Conservation (phyloP, 2,888 invertebrate genomes). For the Choristoneura rosaceana region DNA sequence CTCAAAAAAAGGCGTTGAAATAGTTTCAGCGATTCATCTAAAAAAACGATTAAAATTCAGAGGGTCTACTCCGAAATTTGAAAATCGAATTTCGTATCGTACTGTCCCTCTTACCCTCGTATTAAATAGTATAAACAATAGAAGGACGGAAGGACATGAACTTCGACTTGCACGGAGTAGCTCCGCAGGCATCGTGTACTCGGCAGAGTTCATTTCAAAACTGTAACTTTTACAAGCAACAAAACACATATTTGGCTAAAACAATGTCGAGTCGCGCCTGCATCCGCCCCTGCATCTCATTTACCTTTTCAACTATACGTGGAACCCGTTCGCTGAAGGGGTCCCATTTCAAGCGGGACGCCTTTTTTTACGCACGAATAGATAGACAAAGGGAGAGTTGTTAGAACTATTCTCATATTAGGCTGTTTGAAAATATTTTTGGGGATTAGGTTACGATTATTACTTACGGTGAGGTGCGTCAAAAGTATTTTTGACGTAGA, state of each 20-base stretch:
- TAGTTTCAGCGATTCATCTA: too few species aligned
- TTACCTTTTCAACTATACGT: constrained; percentile 57
- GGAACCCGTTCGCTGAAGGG: constrained; percentile 28
- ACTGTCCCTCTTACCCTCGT: too few species aligned
- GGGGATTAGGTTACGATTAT: not conserved
- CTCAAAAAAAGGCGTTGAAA: too few species aligned
- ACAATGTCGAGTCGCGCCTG: constrained; percentile 62
- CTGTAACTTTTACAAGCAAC: constrained; percentile 65
- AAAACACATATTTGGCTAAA: constrained; percentile 64
- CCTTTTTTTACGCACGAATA: constrained; percentile 6
- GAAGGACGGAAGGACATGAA: too few species aligned
- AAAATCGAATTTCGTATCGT: too few species aligned
- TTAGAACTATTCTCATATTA: not conserved
- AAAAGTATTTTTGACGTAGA: too few species aligned
- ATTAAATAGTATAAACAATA: too few species aligned
- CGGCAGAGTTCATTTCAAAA: constrained; percentile 53
- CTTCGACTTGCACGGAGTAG: too few species aligned
- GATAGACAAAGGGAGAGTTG: constrained; percentile 1
- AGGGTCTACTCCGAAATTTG: too few species aligned
- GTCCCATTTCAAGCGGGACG: constrained; percentile 21
- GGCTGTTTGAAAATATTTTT: not conserved
- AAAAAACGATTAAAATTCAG: too few species aligned
- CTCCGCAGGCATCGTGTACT: not conserved
- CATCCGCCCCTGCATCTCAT: constrained; percentile 64
- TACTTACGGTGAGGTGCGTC: not conserved